Evolutionary conservation across 1,140 invertebrate species (phyloP).

Genomic region (Drosophila bocki): DNA sequence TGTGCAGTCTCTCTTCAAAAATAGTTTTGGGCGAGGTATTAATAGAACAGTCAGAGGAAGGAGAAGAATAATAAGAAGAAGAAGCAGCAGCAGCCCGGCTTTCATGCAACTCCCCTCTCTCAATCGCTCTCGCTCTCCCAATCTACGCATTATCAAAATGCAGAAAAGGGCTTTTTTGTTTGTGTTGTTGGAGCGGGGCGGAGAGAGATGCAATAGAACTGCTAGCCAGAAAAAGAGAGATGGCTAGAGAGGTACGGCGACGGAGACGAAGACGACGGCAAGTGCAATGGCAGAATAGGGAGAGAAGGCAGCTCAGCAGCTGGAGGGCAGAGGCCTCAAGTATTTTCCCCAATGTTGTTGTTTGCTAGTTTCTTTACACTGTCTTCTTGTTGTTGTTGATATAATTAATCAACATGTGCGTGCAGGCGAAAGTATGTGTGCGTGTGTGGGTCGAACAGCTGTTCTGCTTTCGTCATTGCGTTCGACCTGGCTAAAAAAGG

Average conservation of each 20-base stretch:
- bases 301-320: constrained; percentile 12
- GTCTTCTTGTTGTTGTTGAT: constrained; percentile 38
- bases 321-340: constrained; percentile 25
- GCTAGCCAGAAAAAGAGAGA: constrained; percentile 37
- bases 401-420: constrained; percentile 58
- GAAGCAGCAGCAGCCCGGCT: constrained; percentile 60
- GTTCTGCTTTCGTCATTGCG: constrained; percentile 55
- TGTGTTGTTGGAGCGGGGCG: constrained; percentile 13
- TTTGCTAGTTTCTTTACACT: constrained; percentile 16
- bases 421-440: constrained; percentile 18
- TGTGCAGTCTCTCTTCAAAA: constrained; percentile 59
- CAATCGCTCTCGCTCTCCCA: constrained; percentile 29
- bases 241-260: constrained; percentile 17
- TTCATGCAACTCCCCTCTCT: constrained; percentile 47
- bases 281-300: constrained; percentile 25
- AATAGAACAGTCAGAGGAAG: constrained; percentile 57
- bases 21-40: constrained; percentile 79
- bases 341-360: constrained; percentile 14
- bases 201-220: constrained; percentile 50
- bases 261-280: constrained; percentile 22
- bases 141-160: constrained; percentile 78
- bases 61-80: constrained; percentile 18
- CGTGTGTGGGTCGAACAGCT: constrained; percentile 40
- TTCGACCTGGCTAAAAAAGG: constrained; percentile 13
- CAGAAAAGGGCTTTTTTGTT: constrained; percentile 64